Base-by-base conservation (phyloP, 2,113 vertebrate species). In the Macquaria ambigua region DNA sequence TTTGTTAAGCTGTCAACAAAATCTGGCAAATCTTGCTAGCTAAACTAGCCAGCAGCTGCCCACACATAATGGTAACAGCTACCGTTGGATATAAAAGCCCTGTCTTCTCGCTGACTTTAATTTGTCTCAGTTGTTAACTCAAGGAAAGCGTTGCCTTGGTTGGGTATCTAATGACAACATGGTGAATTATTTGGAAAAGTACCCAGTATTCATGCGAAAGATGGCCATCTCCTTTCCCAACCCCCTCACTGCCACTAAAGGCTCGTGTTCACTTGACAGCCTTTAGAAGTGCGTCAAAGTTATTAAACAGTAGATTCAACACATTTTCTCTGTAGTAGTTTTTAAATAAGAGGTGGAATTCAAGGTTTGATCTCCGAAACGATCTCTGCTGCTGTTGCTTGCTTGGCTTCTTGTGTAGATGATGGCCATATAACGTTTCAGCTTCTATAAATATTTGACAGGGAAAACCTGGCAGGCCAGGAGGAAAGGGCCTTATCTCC, bases 381-480 rank as follows among this genome's bases (percentile, higher is more conserved):
- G 78, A 59, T 23, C 53, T 69, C 37, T 52, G 1, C 61, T 62
- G 28, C 43, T 72, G 20, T 78, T 78, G 18, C 34, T 79, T 66
- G 79, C 73, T 63, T 50, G 59, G 63, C 80, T 82, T 72, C 61
- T 70, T 79, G 55, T 74, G 71, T 37, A 12, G 64, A 62, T 82
- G 90, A 86, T 92, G 86, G 85, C 78, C 92, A 74, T 94, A 89
- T 95, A 91, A 90, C 48, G 90, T 95, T 95, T 94, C 94, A 93
- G 89, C 81, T 90, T 92, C 93, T 93, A 94, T 94, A 93, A 94
- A 94, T 94, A 94, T 95, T 94, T 95, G 93, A 95, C 93, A 87
- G 92, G 90, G 86, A 93, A 83, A 90, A 88, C 72, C 81, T 94
- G 88, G 85, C 89, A 88, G 85, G 79, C 64, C 84, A 72, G 23